Evolutionary conservation across 2,113 vertebrate species (phyloP).

Genomic region (Andinoacara biseriatus): DNA sequence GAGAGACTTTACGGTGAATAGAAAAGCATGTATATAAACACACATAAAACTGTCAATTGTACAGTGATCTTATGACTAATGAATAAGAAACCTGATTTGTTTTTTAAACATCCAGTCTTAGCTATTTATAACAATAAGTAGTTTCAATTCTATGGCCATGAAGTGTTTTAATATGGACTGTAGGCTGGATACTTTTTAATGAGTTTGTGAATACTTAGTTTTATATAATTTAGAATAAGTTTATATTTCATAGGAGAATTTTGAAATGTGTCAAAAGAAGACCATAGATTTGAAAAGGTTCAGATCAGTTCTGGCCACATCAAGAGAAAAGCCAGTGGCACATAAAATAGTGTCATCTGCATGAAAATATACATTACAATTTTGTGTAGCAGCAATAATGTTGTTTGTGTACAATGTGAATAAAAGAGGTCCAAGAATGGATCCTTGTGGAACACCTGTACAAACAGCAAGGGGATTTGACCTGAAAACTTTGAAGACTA

Average conservation of each 20-base stretch:
- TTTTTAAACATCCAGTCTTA: not conserved
- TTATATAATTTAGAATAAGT: not conserved
- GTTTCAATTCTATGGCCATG: not conserved
- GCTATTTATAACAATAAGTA: not conserved
- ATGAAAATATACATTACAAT: not conserved
- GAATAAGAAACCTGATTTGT: not conserved
- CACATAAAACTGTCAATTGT: not conserved
- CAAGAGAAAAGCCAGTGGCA: not conserved
- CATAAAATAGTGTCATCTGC: not conserved
- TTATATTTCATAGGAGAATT: not conserved
- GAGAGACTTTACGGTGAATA: too few species aligned
- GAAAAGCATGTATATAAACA: not conserved
- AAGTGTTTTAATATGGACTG: not conserved
- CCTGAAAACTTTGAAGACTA: not conserved
- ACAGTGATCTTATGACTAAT: not conserved
- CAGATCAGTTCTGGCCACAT: not conserved
- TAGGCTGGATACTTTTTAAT: not conserved
- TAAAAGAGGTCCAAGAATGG: not conserved
- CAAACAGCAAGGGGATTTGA: not conserved
- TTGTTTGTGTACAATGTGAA: not conserved
- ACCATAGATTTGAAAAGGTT: not conserved
- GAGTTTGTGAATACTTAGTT: not conserved
- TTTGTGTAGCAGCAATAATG: not conserved
- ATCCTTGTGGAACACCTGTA: not conserved
- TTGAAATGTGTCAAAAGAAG: not conserved